These are phyloP conservation scores for Protomyctophum bolini DNA, from an alignment of 2,113 vertebrate species.

Conservation along the genomic window DNA sequence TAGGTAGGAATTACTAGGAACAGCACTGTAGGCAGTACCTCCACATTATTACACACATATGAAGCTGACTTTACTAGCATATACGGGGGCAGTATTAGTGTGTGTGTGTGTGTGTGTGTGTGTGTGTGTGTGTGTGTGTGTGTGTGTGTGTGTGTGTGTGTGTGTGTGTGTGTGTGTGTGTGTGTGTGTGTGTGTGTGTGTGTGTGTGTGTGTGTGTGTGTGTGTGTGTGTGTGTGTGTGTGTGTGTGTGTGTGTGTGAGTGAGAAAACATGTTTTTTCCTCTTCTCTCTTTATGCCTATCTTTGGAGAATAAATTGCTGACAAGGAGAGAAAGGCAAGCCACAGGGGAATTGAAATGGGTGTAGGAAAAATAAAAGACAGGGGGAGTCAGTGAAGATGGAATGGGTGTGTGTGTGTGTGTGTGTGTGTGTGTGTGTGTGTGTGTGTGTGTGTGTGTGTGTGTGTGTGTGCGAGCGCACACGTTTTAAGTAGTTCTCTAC, in stretches of 20 bases:
- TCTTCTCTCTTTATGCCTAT: slow-evolving; percentile 36
- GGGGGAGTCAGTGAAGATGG: slow-evolving; percentile 36
- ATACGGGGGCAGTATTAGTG: neutral
- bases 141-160: too few relatives aligned
- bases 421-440: neutral
- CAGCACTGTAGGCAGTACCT: slow-evolving; percentile 4
- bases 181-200: neutral
- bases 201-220: neutral
- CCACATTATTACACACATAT: slow-evolving; percentile 4
- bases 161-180: neutral
- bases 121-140: neutral
- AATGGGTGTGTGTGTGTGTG: slow-evolving; percentile 2
- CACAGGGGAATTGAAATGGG: slow-evolving; percentile 29
- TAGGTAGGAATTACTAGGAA: slow-evolving; percentile 8
- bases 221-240: neutral
- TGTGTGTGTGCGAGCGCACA: neutral
- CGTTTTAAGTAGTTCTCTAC: slow-evolving; percentile 12
- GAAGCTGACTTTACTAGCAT: slow-evolving; percentile 16
- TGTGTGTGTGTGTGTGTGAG: neutral
- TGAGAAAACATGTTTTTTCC: neutral
- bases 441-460: neutral
- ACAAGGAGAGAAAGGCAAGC: slow-evolving; percentile 41
- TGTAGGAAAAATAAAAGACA: slow-evolving; percentile 14
- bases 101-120: neutral
- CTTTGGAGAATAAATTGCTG: slow-evolving; percentile 62